Percentiles rank a stretch among this genome's conserved stretches.
phyloP scores from a whole-genome alignment of 2,797 vertebrate species.

The Gallinago nigripennis region DNA sequence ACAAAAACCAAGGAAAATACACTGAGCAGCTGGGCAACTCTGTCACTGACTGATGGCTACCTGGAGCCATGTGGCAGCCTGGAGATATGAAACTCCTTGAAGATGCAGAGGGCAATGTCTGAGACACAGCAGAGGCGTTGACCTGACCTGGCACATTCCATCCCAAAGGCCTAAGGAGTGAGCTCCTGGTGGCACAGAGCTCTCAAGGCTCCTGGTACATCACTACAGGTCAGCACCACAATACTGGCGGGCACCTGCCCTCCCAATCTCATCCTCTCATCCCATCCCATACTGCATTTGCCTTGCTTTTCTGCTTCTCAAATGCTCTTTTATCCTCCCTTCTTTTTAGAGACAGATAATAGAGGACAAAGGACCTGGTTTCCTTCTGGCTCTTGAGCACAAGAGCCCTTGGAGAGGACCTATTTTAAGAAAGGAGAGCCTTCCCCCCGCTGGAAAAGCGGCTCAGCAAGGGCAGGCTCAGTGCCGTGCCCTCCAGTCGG shows the following conservation, averaged over 20 bases:
- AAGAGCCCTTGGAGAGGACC: slow-evolving; percentile 9
- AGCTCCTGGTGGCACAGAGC: background rate
- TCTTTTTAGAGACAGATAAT: background rate
- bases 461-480: background rate
- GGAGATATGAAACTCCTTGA: background rate
- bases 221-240: rapidly evolving
- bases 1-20: background rate
- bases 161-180: rapidly evolving
- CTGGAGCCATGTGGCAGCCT: background rate
- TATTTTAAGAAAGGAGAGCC: slow-evolving; percentile 31
- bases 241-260: rapidly evolving
- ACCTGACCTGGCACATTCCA: background rate
- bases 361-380: background rate
- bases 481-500: background rate
- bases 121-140: background rate
- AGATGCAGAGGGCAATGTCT: background rate
- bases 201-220: rapidly evolving
- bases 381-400: slow-evolving; percentile 8
- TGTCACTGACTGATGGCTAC: background rate
- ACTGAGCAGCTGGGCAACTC: background rate
- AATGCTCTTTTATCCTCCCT: background rate
- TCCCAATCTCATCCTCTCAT: background rate
- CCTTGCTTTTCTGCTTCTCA: background rate
- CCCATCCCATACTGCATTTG: rapidly evolving
- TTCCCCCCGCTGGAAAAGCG: background rate